These are phyloP conservation scores for Nomada lathburiana DNA, from an alignment of 2,888 invertebrate species.

Conservation along the genomic window DNA sequence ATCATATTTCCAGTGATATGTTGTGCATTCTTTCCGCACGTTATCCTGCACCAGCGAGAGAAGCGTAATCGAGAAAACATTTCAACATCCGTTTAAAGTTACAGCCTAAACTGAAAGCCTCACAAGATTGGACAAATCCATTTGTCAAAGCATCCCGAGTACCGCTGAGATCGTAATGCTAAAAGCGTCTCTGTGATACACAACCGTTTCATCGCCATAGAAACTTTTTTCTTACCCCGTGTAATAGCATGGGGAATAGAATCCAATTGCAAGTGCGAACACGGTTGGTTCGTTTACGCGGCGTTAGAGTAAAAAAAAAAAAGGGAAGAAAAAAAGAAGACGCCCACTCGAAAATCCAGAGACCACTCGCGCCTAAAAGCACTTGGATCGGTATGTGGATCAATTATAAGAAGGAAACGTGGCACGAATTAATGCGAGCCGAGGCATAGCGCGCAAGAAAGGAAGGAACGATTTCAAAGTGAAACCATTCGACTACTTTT, in stretches of 20 bases:
- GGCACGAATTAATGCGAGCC: slow-evolving; percentile 64
- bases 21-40: background rate
- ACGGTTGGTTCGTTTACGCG: slow-evolving; percentile 39
- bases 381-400: slow-evolving; percentile 66
- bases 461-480: slow-evolving; percentile 43
- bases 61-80: background rate
- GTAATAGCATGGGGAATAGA: slow-evolving; percentile 16
- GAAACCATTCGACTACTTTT: slow-evolving; percentile 54
- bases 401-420: slow-evolving; percentile 69
- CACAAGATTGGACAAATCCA: slow-evolving; percentile 1
- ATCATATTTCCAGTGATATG: background rate
- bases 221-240: slow-evolving; percentile 12
- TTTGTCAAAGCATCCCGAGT: background rate
- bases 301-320: background rate
- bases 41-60: background rate
- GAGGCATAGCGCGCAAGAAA: slow-evolving; percentile 27
- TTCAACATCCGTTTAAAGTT: background rate
- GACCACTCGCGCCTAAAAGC: slow-evolving; percentile 69
- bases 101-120: background rate
- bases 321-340: slow-evolving; percentile 48
- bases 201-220: slow-evolving; percentile 11
- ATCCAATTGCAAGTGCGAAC: slow-evolving; percentile 11
- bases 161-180: slow-evolving; percentile 7
- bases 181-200: slow-evolving; percentile 3
- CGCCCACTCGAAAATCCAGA: slow-evolving; percentile 61